Conservation (phyloP, 1,140 invertebrate species). For the Bombus waltoni region DNA sequence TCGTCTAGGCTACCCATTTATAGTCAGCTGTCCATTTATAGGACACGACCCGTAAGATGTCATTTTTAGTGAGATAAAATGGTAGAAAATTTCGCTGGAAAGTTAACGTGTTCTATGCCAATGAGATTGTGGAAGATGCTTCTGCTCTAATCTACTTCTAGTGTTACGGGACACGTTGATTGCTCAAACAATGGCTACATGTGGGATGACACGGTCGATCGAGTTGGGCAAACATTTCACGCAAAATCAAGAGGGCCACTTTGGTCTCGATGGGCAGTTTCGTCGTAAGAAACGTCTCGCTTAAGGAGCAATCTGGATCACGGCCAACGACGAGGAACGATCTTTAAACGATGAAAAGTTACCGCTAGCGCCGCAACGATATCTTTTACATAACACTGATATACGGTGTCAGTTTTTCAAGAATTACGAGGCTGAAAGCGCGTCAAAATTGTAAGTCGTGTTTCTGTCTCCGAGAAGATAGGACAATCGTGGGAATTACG, state of each 20-base stretch:
- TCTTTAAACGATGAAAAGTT: constrained; percentile 49
- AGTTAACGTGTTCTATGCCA: no score
- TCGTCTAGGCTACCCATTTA: no score
- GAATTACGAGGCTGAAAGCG: background rate
- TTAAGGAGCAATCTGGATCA: constrained; percentile 38
- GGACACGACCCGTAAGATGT: no score
- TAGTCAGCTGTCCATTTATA: no score
- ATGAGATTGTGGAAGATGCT: no score
- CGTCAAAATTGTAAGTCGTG: background rate
- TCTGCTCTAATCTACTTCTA: background rate
- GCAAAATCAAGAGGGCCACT: constrained; percentile 22
- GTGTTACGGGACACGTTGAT: background rate
- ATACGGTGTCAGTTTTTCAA: constrained; percentile 21
- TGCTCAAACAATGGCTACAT: background rate
- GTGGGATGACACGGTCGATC: background rate
- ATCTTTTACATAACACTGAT: constrained; percentile 41
- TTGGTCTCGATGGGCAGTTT: background rate
- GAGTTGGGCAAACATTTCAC: background rate
- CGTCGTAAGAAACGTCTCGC: constrained; percentile 6
- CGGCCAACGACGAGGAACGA: constrained; percentile 19
- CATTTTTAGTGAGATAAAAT: no score
- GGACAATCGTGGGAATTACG: background rate
- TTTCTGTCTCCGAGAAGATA: background rate
- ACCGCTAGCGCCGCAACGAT: background rate
- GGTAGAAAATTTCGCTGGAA: no score